Conservation (phyloP, 2,797 vertebrate genomes). For the Rachycentron canadum region DNA sequence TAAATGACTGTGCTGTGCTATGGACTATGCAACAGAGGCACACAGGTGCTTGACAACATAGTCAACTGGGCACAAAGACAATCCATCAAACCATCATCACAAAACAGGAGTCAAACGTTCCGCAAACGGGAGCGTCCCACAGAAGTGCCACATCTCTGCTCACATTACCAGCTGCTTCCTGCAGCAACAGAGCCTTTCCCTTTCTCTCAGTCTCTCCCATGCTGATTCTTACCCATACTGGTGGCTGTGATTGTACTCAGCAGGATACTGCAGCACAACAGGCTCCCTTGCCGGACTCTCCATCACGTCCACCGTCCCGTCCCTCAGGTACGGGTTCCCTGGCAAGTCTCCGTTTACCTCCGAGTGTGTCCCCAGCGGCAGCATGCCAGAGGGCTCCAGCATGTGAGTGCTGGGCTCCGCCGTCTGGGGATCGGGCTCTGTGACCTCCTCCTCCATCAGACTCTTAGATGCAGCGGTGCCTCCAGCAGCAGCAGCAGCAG, state of each 20-base stretch:
- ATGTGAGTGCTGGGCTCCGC: constrained; percentile 64
- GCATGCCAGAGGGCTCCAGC: constrained; percentile 44
- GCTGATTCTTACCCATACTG: constrained; percentile 80
- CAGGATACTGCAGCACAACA: constrained; percentile 75
- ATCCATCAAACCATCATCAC: constrained; percentile 9
- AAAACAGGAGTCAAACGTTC: constrained; percentile 20
- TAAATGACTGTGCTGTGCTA: background rate
- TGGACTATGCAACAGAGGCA: constrained; percentile 12
- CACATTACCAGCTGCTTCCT: constrained; percentile 34
- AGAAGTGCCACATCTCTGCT: constrained; percentile 51
- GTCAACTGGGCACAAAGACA: constrained; percentile 23
- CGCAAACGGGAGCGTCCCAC: constrained; percentile 47
- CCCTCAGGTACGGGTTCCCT: constrained; percentile 72
- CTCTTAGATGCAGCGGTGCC: constrained; percentile 57
- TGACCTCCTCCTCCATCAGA: constrained; percentile 86
- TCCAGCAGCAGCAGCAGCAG: constrained; percentile 63
- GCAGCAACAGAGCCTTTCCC: constrained; percentile 52
- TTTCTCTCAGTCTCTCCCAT: constrained; percentile 26
- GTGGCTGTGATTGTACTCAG: constrained; percentile 61
- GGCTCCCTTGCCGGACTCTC: constrained; percentile 72
- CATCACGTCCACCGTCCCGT: constrained; percentile 50
- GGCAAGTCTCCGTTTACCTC: constrained; percentile 79
- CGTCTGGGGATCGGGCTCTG: constrained; percentile 68
- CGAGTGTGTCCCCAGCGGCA: constrained; percentile 38
- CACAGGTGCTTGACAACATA: background rate